Evolutionary conservation across 1,140 invertebrate species (phyloP).

Genomic region (Magallana ariakensis): DNA sequence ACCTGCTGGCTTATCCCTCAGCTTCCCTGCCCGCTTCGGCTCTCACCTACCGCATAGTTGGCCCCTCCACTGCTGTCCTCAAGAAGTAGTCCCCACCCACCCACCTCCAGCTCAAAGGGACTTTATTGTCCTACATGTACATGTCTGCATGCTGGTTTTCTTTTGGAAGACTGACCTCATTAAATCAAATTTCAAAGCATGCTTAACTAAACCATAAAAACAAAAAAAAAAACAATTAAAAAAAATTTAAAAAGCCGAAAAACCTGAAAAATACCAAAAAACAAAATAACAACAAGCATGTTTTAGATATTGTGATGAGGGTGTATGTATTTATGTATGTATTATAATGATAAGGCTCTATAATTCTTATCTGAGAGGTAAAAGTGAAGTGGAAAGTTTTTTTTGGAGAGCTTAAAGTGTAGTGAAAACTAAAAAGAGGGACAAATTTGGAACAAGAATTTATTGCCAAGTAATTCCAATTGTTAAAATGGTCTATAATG

Average conservation of each 20-base stretch:
- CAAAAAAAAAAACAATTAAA: no score
- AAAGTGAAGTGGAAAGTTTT: no score
- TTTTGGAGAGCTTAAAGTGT: no score
- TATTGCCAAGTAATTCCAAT: not conserved
- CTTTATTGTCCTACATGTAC: not conserved
- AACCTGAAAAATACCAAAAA: no score
- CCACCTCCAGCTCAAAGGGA: not conserved
- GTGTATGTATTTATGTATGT: no score
- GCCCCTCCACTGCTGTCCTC: constrained; percentile 1
- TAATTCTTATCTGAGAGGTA: no score
- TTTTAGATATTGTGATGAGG: no score
- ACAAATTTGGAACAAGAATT: not conserved
- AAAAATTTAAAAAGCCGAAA: no score
- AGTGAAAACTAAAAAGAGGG: not conserved
- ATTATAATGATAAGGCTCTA: no score
- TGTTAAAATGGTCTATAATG: not conserved
- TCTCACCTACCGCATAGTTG: constrained; percentile 33
- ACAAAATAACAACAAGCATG: no score
- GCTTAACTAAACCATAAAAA: no score
- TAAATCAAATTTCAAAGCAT: not conserved
- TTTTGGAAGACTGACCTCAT: not conserved
- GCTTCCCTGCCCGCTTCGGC: not conserved
- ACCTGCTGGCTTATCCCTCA: constrained; percentile 43
- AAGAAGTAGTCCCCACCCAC: constrained; percentile 23
- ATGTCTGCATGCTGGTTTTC: constrained; percentile 1